Conservation (phyloP, 2,888 invertebrate genomes). For the Augochlorella aurata region DNA sequence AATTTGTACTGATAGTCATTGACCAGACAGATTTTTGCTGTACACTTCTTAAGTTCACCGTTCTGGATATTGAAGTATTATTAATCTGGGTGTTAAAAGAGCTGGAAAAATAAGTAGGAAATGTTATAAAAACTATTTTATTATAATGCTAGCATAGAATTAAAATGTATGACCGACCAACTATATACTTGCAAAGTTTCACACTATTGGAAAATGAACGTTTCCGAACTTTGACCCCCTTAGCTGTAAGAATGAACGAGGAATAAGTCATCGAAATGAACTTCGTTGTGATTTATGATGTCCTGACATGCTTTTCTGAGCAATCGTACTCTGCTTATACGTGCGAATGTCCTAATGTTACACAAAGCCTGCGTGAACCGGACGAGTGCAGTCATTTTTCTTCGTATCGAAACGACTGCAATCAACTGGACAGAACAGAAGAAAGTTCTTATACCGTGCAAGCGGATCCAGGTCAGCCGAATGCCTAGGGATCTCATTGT, state of each 20-base stretch:
- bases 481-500: constrained; percentile 3
- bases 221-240: too few relatives aligned
- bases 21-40: neutral
- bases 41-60: too few relatives aligned
- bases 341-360: neutral
- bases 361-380: neutral
- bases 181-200: too few relatives aligned
- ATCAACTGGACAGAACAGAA: neutral
- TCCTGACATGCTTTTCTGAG: neutral
- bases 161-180: too few relatives aligned
- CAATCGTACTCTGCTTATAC: neutral
- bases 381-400: neutral
- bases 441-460: constrained; percentile 22
- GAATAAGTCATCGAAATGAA: neutral
- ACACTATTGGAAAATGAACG: too few relatives aligned
- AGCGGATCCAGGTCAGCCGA: constrained; percentile 1
- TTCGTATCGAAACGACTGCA: neutral
- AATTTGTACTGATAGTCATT: too few relatives aligned
- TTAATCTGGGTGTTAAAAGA: too few relatives aligned
- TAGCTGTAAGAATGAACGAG: neutral
- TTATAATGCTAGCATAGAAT: neutral
- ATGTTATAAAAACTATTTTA: neutral
- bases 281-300: neutral
- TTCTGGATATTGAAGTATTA: too few relatives aligned
- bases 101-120: too few relatives aligned